Percentiles rank a stretch among this genome's conserved stretches.
These are phyloP conservation scores for Kryptolebias marmoratus DNA, from an alignment of 2,113 vertebrate species.

Conservation along the genomic window DNA sequence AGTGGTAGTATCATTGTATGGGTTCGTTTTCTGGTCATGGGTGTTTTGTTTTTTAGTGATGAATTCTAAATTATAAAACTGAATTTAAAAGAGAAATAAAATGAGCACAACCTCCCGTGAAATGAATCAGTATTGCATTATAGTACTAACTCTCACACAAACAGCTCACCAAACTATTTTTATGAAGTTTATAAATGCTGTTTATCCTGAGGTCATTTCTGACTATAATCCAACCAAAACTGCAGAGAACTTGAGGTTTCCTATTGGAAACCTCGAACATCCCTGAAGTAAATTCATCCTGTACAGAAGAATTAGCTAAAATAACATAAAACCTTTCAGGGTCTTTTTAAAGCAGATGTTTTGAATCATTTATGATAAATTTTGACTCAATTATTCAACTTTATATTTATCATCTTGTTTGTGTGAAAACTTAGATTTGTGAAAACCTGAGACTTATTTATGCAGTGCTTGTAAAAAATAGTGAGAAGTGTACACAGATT, in stretches of 20 bases:
- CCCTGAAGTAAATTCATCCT: background rate
- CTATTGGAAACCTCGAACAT: background rate
- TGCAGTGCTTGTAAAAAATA: too few species aligned
- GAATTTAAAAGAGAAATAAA: background rate
- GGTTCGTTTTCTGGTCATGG: background rate
- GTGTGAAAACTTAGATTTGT: too few species aligned
- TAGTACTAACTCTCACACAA: background rate
- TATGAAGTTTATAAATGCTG: background rate
- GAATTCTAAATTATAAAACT: background rate
- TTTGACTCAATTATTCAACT: too few species aligned
- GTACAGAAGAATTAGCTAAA: background rate
- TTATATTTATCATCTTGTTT: too few species aligned
- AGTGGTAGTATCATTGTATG: background rate
- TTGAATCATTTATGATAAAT: too few species aligned
- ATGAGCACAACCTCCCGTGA: background rate
- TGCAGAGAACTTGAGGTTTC: background rate
- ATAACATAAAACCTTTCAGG: too few species aligned
- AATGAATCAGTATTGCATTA: background rate
- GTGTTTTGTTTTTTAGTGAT: background rate
- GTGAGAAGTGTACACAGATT: too few species aligned
- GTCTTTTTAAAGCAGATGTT: too few species aligned
- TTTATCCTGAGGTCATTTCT: background rate
- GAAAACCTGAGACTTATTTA: too few species aligned
- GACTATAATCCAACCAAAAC: background rate
- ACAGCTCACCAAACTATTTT: background rate